phyloP scores from a whole-genome alignment of 2,113 vertebrate genomes.

The Apteryx mantelli region DNA sequence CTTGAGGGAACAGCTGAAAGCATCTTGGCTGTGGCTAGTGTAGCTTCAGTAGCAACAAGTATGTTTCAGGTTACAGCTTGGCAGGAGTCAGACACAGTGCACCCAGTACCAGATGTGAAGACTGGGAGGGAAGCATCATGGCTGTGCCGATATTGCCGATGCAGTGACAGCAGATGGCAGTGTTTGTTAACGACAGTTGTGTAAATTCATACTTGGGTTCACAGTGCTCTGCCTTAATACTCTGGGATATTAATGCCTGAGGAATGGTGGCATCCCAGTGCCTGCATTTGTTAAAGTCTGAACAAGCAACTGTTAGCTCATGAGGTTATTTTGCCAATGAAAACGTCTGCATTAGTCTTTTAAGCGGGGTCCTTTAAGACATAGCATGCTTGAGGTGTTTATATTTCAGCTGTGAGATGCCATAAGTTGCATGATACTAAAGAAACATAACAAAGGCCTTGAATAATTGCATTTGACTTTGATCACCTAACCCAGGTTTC shows the following conservation, averaged over 20 bases:
- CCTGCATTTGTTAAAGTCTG: background rate
- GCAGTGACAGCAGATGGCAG: constrained; percentile 3
- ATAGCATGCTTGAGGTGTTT: background rate
- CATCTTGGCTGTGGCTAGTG: background rate
- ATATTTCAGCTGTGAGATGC: background rate
- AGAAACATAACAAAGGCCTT: background rate
- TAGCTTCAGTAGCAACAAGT: background rate
- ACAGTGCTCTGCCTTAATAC: background rate
- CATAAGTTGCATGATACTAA: background rate
- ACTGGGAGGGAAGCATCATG: background rate
- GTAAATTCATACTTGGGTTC: background rate
- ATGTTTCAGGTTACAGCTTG: background rate
- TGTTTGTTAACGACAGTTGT: background rate
- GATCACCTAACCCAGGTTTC: background rate
- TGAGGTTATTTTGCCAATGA: background rate
- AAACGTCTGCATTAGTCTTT: background rate
- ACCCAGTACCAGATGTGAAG: background rate
- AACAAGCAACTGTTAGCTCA: background rate
- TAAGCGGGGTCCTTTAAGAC: background rate
- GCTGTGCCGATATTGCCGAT: background rate
- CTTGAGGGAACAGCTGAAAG: background rate
- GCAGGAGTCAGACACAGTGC: background rate
- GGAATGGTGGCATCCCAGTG: background rate
- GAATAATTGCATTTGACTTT: background rate
- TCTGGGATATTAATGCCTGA: background rate